phyloP scores from a whole-genome alignment of 30 jellyfish, hydroid and myxozoan species.

The Catostylus mosaicus region DNA sequence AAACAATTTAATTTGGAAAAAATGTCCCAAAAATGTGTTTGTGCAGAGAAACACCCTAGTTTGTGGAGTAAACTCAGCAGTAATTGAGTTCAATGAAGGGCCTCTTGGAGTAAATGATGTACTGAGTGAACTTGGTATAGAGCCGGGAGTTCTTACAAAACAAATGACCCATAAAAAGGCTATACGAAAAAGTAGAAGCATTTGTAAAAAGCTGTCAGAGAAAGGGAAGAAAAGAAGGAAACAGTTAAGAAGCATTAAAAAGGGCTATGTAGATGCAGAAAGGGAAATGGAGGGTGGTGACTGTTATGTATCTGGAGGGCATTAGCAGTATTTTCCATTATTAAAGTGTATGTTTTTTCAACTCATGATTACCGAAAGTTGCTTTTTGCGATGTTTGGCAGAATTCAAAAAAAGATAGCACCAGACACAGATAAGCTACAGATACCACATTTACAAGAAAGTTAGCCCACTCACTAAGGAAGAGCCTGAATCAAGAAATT shows the following conservation, averaged over 20 bases:
- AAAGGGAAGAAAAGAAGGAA: slow-evolving; percentile 3
- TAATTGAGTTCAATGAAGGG: slow-evolving; percentile 43
- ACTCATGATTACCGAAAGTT: too few species aligned
- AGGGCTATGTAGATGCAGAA: slow-evolving; percentile 23
- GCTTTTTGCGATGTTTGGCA: too few species aligned
- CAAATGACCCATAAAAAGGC: neutral
- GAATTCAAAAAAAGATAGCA: too few species aligned
- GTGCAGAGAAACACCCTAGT: slow-evolving; percentile 9
- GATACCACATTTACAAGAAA: too few species aligned
- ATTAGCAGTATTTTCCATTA: too few species aligned
- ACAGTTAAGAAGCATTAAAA: neutral
- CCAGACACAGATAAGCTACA: too few species aligned
- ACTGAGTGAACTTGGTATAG: neutral
- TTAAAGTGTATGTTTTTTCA: too few species aligned
- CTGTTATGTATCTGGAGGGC: neutral
- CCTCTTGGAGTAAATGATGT: slow-evolving; percentile 1
- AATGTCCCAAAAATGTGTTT: slow-evolving; percentile 17
- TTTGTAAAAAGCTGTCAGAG: neutral
- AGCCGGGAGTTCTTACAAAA: neutral
- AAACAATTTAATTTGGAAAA: slow-evolving; percentile 7
- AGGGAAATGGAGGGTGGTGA: slow-evolving; percentile 19
- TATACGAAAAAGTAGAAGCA: neutral
- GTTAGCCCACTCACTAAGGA: too few species aligned
- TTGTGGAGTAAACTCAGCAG: slow-evolving; percentile 38
- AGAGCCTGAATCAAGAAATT: too few species aligned